Base-by-base conservation (phyloP, 1,140 invertebrate species). In the Piezodorus guildinii region DNA sequence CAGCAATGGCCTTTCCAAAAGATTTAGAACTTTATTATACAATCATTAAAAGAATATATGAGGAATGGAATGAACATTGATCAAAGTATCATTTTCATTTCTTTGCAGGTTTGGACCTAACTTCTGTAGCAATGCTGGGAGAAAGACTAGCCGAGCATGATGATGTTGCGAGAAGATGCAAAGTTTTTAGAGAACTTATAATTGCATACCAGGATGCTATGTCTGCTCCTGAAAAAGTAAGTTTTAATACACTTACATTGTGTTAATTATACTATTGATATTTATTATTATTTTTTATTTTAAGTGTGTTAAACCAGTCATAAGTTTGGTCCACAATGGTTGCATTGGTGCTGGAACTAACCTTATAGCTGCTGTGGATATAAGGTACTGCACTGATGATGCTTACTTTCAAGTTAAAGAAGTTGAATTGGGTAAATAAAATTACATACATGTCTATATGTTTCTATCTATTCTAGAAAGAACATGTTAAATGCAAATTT, bases 351-450 rank as follows among this genome's bases (percentile, higher is more conserved):
- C 83, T 15, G 96, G 90, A 9, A 80, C 96, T 9, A 86, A 95
- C 74, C 76, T 98, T 65, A 85, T 94, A 45, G 84, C 85, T 44
- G 85, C 89, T 19, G 84, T 88, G 64, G 96, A 98, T 78, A 91
- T 98, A 68, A 81, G 96, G 65, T 96, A 94, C 73, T 94, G 90
- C 73, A 84, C 91, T 0, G 75, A 84, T 67, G 92, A 98, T 78
- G 87, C 95, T 8, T 95, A 85, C 80, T 98, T 98, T 74, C 85
- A 89, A 78, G 83, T 96, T 9, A 94, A 94, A 75, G 91, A 96
- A 79, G 86, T 86, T 60, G 76, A 76, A 63, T 69, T 78, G 23
- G 75, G 77, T 77, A 68, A 67, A 46, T 56, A 10, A 10, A 39
- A 10, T 39, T 39, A 1, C 9, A 10, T 10, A 39, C 12, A 6